Evolutionary conservation across 2,888 invertebrate species (phyloP), one percentile per base, ranked within the genome.

Genomic region (Hipparchia sbordonii): DNA sequence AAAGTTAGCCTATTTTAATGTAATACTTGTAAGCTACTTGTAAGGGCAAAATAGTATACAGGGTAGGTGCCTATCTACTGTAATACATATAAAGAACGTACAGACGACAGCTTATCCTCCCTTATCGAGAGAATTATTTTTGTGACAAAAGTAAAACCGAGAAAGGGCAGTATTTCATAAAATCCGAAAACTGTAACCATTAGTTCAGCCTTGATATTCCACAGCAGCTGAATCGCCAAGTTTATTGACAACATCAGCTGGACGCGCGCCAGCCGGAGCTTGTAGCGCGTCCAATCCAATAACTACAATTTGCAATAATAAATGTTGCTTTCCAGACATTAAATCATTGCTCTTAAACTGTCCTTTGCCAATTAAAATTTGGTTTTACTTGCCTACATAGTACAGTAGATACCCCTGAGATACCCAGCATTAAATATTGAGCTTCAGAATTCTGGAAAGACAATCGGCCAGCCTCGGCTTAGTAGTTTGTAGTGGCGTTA

Each of bases 201-300:
- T 62, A 62, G 8, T 13, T 48, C 13, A 62, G 46, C 62, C 48
- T 62, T 60, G 51, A 60, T 68, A 59, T 69, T 46, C 61, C 46
- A 73, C 61, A 67, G 66, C 56, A 3, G 63, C 65, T 65, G 69
- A 12, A 69, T 61, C 70, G 67, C 71, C 48, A 71, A 71, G 52
- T 73, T 69, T 75, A 70, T 73, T 63, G 73, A 75, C 71, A 71
- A 57, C 69, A 69, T 54, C 71, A 68, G 33, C 74, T 73, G 74
- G 74, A 73, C 9, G 10, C 45, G 45, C 13, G 74, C 74, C 74
- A 74, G 72, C 57, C 33, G 54, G 23, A 46, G 56, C 68, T 65
- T 52, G 65, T 65, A 52, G 6, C 33, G 6, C 51, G 52, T 59
- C 59, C 71, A 71, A 71, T 54, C 59, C 51, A 59, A 4, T 23